These are phyloP conservation scores for Eupithecia abbreviata DNA, from an alignment of 2,888 invertebrate genomes.

Conservation along the genomic window DNA sequence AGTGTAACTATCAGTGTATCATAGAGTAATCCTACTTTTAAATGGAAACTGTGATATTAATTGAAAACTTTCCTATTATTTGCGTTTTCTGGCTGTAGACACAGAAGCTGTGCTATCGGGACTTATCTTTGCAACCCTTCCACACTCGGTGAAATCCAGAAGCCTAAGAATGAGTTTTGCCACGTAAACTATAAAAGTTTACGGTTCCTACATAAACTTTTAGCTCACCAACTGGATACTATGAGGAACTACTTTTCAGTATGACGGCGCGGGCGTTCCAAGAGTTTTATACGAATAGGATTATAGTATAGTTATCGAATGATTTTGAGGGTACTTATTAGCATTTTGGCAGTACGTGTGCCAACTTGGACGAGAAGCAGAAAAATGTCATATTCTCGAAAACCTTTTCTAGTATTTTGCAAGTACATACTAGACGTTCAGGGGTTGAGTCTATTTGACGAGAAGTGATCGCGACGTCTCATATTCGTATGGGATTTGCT, in stretches of 20 bases:
- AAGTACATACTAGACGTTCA: background rate
- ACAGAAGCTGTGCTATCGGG: conserved; percentile 48
- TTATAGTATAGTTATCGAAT: background rate
- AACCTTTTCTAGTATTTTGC: background rate
- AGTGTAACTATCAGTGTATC: conserved; percentile 61
- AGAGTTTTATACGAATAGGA: background rate
- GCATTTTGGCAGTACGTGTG: background rate
- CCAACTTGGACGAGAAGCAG: background rate
- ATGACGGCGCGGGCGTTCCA: background rate
- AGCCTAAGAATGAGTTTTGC: background rate
- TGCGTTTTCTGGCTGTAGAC: conserved; percentile 67
- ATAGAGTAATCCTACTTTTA: conserved; percentile 74
- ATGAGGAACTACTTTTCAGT: background rate
- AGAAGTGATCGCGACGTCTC: too few species aligned
- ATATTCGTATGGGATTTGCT: too few species aligned
- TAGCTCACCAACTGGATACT: background rate
- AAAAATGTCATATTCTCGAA: background rate
- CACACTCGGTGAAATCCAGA: background rate
- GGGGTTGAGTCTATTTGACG: too few species aligned
- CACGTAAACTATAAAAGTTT: background rate
- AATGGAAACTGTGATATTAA: conserved; percentile 83
- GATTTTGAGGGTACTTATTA: background rate
- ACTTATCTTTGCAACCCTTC: background rate
- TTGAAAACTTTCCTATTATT: conserved; percentile 77
- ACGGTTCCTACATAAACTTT: background rate